Base-by-base conservation (phyloP, 2,888 invertebrate species). In the Glaucopsyche alexis region DNA sequence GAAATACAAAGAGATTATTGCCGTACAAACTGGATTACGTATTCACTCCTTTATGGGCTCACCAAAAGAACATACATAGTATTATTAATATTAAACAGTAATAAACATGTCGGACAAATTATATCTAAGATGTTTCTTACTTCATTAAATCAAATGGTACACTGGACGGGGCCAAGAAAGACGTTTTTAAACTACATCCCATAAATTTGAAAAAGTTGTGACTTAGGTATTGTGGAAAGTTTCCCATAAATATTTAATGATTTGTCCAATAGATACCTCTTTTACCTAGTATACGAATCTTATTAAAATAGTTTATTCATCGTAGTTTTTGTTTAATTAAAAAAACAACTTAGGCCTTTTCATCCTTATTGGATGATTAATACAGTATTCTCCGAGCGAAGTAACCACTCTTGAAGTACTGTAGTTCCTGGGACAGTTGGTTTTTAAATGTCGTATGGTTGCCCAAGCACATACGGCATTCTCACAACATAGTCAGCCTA, bases 21-120 rank as follows among this genome's bases (percentile, higher is more conserved):
- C 69, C 13, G 47, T 69, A 69, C 49, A 69, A 69, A 69, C 38
- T 69, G 69, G 49, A 69, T 69, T 69, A 47, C 13, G 47, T 47
- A 69, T 69, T 69, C 66, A 67, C 42, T 67, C 29, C n/a, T 13
- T 69, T 49, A 49, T 60, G 60, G 60, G 29, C 47, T 13, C 67
- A 67, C 45, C 13, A 13, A 47, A 69, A 69, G 47, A 69, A 49
- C 47, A 49, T 69, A 69, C 69, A 69, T 29, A 7, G 4, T 47
- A 29, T 29, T 69, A 69, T 69, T 69, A 69, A 69, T 69, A 69
- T 69, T 67, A 67, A 67, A 49, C 69, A 69, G 45, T 47, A 69
- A 69, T 69, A 69, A 69, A 69, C 29, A 69, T 69, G 69, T 49
- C 69, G 13, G 29, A 69, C 69, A 49, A 69, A 69, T 69, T 69